Base-by-base conservation (phyloP, 2,797 vertebrate genomes). In the Allochrocebus solatus region DNA sequence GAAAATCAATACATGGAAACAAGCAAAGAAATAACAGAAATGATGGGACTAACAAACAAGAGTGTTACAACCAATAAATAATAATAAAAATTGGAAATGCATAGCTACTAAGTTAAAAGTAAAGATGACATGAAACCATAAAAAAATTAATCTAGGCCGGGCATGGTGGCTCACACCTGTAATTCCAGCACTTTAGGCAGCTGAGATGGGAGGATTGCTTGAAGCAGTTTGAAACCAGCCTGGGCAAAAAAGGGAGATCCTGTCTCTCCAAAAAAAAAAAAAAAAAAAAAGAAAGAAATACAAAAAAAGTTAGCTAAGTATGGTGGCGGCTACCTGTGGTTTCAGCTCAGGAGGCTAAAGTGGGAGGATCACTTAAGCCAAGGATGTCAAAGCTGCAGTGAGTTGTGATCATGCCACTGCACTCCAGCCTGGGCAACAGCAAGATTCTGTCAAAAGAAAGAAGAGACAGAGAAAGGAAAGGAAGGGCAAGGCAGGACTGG, bases 11-110 rank as follows among this genome's bases (percentile, higher is more conserved):
- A 53, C 48, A 78, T 39, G 17, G 16, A 83, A 87, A 76, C 11
- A 91, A n/a, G 33, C 16, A 85, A 96, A 95, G 83, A 92, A 89
- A 48, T 81, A 91, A 61, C 17, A 89, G 11, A 57, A 43, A 53
- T 81, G 8, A 70, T 79, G 19, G 14, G 22, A 86, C 36, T 83
- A 59, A 36, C 19, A 76, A 39, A 79, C 33, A 89, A 94, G 2
- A 8, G n/a, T 75, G 4, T 72, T 46, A 61, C 72, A 89, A 87
- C 5, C 57, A 87, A 83, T 50, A 41, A 39, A 74, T 19, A 91
- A 64, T 41, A 61, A 53, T 48, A 61, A 36, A 39, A 81, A 61
- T 82, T 41, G 4, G 39, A 84, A 93, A 96, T 33, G 7, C 24
- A 70, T 30, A 93, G 11, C n/a, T 76, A 88, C 33, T 78, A 46